Conservation (phyloP, 2,888 invertebrate genomes). For the Sylvicola cinctus region DNA sequence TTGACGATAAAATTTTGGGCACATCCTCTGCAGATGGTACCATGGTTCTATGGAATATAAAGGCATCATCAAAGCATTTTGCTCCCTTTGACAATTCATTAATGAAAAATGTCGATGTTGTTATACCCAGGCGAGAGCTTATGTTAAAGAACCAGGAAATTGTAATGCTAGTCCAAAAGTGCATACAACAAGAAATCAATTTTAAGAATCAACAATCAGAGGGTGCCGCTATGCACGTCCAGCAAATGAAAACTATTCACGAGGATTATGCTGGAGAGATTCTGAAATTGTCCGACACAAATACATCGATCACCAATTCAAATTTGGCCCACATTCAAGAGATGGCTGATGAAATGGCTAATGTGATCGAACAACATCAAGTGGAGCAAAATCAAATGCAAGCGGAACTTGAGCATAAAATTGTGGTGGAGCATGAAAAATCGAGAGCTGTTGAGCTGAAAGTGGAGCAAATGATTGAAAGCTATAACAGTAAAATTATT, state of each 20-base stretch:
- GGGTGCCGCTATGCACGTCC: constrained; percentile 55
- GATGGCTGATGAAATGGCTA: constrained; percentile 53
- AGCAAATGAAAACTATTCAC: constrained; percentile 64
- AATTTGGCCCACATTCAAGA: constrained; percentile 53
- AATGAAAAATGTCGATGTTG: constrained; percentile 55
- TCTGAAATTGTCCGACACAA: constrained; percentile 45
- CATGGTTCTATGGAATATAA: constrained; percentile 65
- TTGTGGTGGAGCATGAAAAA: constrained; percentile 79
- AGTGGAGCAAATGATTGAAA: constrained; percentile 39
- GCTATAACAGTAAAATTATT: constrained; percentile 35
- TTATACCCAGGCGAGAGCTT: constrained; percentile 57
- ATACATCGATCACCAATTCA: constrained; percentile 39
- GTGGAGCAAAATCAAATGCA: constrained; percentile 44
- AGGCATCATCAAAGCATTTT: constrained; percentile 14
- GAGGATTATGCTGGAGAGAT: constrained; percentile 63
- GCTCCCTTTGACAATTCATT: constrained; percentile 54
- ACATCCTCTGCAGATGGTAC: constrained; percentile 59
- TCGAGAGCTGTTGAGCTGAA: constrained; percentile 44
- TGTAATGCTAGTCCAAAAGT: constrained; percentile 33
- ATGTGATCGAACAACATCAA: constrained; percentile 45
- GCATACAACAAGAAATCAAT: constrained; percentile 72
- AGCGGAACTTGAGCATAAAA: constrained; percentile 59
- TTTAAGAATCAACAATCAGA: constrained; percentile 70
- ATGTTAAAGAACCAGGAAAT: constrained; percentile 58
- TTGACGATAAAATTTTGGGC: constrained; percentile 56